Base-by-base conservation (phyloP, 2,797 vertebrate species). In the Karalla daura region DNA sequence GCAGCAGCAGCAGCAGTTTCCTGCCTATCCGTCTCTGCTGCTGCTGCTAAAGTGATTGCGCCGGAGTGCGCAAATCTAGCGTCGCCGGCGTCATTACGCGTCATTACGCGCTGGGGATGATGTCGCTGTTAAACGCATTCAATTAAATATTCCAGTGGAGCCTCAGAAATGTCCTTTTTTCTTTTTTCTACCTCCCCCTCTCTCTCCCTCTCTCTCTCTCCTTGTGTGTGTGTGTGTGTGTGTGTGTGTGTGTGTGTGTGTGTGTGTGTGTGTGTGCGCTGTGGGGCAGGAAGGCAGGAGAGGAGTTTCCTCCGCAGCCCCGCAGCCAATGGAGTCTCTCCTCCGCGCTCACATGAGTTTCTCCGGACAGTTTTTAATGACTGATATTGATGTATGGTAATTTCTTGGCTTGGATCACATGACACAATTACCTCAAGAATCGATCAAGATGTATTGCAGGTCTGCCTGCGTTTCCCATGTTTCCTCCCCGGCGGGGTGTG, bases 381-480 rank as follows among this genome's bases (percentile, higher is more conserved):
- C 94, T 95, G 95, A 96, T 98, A 96, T 95, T 98, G 96, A 98
- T 98, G 95, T 96, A 97, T 97, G 97, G 96, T 96, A 96, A 97
- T 98, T 94, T 95, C 95, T 96, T 92, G 93, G 95, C 95, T n/a
- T 90, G 95, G 95, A 96, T 98, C 98, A 99, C 98, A 97, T 99
- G 98, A 98, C 97, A 95, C 95, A 96, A 98, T 99, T 97, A 96
- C 96, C 96, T 95, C 96, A 94, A 95, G 97, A 98, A 98, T 99
- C 97, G 96, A 98, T 98, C 96, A 97, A 98, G 97, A 99, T 98
- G 96, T 96, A 97, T 97, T 96, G 96, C 97, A 96, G 96, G 96
- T 97, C 97, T 97, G 96, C 96, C 92, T 95, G 90, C 96, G 95
- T 95, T 96, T 96, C 95, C 95, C 94, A 95, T 96, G 96, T 96